Percentiles rank a stretch among this genome's conserved stretches.
phyloP scores from a whole-genome alignment of 2,113 vertebrate genomes.

The Saccopteryx leptura region DNA sequence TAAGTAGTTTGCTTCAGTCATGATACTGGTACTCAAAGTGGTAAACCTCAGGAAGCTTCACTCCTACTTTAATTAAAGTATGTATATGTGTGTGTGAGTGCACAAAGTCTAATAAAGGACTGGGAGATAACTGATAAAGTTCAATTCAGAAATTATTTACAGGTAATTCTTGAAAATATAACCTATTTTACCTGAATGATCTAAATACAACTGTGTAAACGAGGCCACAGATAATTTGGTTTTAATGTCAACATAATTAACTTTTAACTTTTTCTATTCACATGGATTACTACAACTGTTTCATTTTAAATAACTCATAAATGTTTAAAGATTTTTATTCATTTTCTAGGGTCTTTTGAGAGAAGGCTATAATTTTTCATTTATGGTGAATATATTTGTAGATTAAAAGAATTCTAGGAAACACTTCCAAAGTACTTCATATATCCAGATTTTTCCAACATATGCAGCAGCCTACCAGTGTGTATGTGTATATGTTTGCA shows the following conservation, averaged over 20 bases:
- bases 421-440: not conserved
- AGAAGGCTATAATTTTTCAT: slow-evolving; percentile 25
- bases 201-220: slow-evolving; percentile 17
- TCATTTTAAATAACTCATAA: slow-evolving; percentile 46
- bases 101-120: not conserved
- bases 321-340: not conserved
- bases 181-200: slow-evolving; percentile 2
- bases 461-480: not conserved
- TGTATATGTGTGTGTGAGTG: not conserved
- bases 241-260: slow-evolving; percentile 28
- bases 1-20: not conserved
- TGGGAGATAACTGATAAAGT: not conserved
- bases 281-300: not conserved
- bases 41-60: not conserved
- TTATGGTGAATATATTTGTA: not conserved
- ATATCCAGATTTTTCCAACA: slow-evolving; percentile 27
- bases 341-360: not conserved
- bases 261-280: slow-evolving; percentile 16
- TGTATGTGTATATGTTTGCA: not conserved
- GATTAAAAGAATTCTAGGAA: slow-evolving; percentile 37
- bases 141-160: slow-evolving; percentile 34
- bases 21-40: not conserved
- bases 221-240: not conserved
- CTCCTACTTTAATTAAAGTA: not conserved
- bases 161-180: slow-evolving; percentile 49